Conservation (phyloP, 2,797 vertebrate species). For the Diplodus sargus region DNA sequence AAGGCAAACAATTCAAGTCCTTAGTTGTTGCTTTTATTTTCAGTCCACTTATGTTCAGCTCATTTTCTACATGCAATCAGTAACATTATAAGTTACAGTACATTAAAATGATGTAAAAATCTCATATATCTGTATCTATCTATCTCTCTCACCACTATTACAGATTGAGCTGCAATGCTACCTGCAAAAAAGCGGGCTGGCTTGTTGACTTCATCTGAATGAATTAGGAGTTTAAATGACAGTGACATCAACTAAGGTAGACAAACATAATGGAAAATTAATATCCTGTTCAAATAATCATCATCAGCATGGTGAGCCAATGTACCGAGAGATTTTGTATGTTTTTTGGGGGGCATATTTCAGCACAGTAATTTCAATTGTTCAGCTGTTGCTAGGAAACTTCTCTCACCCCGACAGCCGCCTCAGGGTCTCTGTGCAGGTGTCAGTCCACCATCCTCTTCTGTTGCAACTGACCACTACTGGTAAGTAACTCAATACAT, state of each 20-base stretch:
- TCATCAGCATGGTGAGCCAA: background rate
- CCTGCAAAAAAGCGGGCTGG: background rate
- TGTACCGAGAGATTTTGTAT: background rate
- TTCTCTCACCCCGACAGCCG: background rate
- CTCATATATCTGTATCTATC: no score
- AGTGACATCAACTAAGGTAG: no score
- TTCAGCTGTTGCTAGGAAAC: conserved; percentile 12
- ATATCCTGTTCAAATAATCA: background rate
- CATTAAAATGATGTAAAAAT: no score
- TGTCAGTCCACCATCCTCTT: background rate
- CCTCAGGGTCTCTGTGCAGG: background rate
- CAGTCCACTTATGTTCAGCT: no score
- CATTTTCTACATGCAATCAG: no score
- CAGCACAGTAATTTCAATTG: background rate
- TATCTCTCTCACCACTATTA: background rate
- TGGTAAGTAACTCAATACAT: background rate
- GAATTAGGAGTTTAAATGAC: background rate
- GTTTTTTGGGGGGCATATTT: background rate
- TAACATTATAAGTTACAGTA: no score
- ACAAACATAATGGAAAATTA: background rate
- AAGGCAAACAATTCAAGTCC: background rate
- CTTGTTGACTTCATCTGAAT: no score
- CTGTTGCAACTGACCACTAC: background rate
- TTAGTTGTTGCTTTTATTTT: background rate
- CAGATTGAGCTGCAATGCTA: background rate